These are phyloP conservation scores for Zelostemma sp. DNA, from an alignment of 1,140 invertebrate species.

Conservation along the genomic window DNA sequence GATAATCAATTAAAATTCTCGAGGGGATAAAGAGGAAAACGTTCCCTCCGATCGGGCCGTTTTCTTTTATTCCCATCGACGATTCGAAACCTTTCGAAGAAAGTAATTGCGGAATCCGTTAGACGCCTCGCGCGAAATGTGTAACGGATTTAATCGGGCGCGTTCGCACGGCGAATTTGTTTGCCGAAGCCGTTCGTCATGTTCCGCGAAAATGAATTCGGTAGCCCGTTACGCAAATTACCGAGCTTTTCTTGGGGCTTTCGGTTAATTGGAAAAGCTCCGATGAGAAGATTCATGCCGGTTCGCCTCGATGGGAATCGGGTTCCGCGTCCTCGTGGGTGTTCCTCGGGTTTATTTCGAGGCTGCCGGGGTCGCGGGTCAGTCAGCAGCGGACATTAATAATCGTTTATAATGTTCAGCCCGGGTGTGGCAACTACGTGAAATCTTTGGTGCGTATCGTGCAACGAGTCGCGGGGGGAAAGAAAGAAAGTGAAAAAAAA, in stretches of 20 bases:
- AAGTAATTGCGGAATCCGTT: too few species aligned
- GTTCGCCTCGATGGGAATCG: constrained; percentile 9
- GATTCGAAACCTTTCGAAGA: too few species aligned
- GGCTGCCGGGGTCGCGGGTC: constrained; percentile 53
- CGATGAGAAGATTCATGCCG: constrained; percentile 8
- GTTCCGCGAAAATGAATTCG: not conserved
- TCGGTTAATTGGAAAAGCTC: not conserved
- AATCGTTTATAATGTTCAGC: constrained; percentile 63
- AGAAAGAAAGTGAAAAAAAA: constrained; percentile 6
- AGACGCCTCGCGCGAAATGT: too few species aligned
- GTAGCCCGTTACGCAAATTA: not conserved
- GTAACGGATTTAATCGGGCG: too few species aligned
- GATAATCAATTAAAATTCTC: not conserved
- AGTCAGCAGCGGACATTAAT: constrained; percentile 61
- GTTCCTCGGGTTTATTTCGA: constrained; percentile 25
- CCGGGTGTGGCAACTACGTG: constrained; percentile 52
- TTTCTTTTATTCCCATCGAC: too few species aligned
- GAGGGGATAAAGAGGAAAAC: not conserved
- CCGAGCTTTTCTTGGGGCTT: too few species aligned
- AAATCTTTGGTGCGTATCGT: constrained; percentile 36
- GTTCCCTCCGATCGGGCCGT: not conserved
- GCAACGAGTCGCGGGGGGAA: constrained; percentile 13
- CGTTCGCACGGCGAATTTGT: too few species aligned
- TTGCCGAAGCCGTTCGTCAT: too few species aligned
- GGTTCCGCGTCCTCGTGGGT: constrained; percentile 42